Conservation (phyloP, 2,113 vertebrate species). For the Sturnus vulgaris region DNA sequence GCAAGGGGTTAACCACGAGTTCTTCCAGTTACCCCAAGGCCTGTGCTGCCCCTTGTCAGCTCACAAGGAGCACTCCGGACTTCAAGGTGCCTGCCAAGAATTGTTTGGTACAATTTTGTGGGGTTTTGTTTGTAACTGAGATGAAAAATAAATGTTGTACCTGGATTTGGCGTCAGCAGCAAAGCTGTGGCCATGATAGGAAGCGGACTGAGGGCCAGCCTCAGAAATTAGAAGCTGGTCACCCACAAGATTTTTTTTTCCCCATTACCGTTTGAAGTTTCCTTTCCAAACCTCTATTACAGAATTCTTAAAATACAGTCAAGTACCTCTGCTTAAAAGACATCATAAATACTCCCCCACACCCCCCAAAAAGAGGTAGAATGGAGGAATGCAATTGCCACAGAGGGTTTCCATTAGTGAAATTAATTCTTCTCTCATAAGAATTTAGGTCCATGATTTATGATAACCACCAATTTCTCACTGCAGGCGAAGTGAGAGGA, state of each 20-base stretch:
- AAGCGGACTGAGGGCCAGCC: not conserved
- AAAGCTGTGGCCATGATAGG: not conserved
- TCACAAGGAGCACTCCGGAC: not conserved
- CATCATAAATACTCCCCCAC: not conserved
- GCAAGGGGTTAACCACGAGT: not conserved
- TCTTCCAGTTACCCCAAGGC: not conserved
- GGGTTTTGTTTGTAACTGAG: not conserved
- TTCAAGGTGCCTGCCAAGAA: not conserved
- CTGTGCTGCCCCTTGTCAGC: not conserved
- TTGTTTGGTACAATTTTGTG: not conserved
- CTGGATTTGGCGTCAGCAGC: not conserved
- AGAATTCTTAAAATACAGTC: not conserved
- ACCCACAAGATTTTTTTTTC: not conserved
- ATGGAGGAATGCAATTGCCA: not conserved
- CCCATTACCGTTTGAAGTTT: not conserved
- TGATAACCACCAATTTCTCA: slow-evolving; percentile 61
- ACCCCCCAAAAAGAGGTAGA: not conserved
- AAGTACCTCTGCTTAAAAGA: slow-evolving; percentile 26
- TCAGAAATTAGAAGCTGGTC: not conserved
- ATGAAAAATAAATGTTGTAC: not conserved
- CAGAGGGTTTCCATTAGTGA: slow-evolving; percentile 70
- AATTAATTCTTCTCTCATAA: slow-evolving; percentile 72
- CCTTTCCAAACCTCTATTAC: not conserved
- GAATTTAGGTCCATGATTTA: slow-evolving; percentile 68
- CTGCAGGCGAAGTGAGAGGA: slow-evolving; percentile 64